Evolutionary conservation across 1,140 invertebrate species (phyloP).

Genomic region (Bombyx mori): DNA sequence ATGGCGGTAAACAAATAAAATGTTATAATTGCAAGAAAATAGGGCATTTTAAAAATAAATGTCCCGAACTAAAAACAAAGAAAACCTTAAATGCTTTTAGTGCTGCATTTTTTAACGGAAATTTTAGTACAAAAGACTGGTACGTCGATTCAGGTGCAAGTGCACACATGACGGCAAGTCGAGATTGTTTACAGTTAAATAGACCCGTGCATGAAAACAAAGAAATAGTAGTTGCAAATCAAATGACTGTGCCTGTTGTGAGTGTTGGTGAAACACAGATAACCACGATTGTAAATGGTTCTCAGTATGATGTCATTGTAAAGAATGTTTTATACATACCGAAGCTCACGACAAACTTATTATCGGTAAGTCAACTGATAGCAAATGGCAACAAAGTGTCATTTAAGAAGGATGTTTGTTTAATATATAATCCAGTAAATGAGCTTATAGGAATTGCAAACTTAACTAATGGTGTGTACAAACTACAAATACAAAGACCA

Average conservation of each 20-base stretch:
- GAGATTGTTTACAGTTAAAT: conserved; percentile 5
- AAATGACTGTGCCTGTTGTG: conserved; percentile 15
- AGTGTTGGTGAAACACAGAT: conserved; percentile 17
- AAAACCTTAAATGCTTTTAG: conserved; percentile 22
- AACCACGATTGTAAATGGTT: conserved; percentile 15
- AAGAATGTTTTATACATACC: conserved; percentile 26
- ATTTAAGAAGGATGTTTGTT: not conserved
- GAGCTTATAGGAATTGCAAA: not conserved
- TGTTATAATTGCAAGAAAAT: conserved; percentile 24
- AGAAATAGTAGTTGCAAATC: conserved; percentile 25
- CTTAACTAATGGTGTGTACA: conserved; percentile 13
- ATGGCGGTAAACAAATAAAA: conserved; percentile 11
- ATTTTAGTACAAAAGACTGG: conserved; percentile 25
- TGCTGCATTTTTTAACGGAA: conserved; percentile 25
- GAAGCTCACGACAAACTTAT: conserved; percentile 15
- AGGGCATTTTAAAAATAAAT: conserved; percentile 25
- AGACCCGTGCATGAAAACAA: conserved; percentile 8
- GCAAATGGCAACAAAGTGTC: conserved; percentile 27
- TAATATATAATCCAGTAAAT: not conserved
- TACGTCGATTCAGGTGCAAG: conserved; percentile 37
- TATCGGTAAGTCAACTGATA: conserved; percentile 22
- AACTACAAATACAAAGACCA: conserved; percentile 15
- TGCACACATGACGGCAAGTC: conserved; percentile 22
- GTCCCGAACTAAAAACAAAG: conserved; percentile 17
- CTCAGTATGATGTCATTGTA: conserved; percentile 13